A percentile compares a stretch with the other conserved stretches of the same genome.
Conservation (phyloP, 2,797 vertebrate species). For the Hoplostethus mediterraneus region DNA sequence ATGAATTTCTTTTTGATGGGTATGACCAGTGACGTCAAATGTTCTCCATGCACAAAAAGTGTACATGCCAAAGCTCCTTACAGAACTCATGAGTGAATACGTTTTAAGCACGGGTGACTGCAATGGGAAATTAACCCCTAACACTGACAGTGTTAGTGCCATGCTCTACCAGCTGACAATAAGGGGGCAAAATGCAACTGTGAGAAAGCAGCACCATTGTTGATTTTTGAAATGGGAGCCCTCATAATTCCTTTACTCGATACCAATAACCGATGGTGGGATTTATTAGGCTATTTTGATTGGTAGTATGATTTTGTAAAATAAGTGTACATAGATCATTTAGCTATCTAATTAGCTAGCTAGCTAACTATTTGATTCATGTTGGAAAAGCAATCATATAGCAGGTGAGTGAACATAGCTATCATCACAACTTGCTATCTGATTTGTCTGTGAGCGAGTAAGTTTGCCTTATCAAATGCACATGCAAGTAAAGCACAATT, state of each 20-base stretch:
- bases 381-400: not conserved
- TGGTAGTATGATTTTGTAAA: not conserved
- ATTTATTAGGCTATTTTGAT: not conserved
- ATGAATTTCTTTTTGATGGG: not conserved
- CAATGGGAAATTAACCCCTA: too few relatives aligned
- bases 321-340: slow-evolving; percentile 7
- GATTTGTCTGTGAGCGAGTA: slow-evolving; percentile 11
- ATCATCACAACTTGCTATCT: slow-evolving; percentile 21
- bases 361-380: slow-evolving; percentile 4
- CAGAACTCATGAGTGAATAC: slow-evolving; percentile 7
- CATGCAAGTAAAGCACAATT: slow-evolving; percentile 28
- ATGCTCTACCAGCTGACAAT: too few relatives aligned
- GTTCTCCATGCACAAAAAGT: slow-evolving; percentile 19
- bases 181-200: not conserved
- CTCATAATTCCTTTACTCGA: not conserved
- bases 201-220: not conserved
- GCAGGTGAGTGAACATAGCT: not conserved
- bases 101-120: not conserved
- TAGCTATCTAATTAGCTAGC: slow-evolving; percentile 14
- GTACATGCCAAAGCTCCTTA: not conserved
- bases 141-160: too few relatives aligned
- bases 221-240: not conserved
- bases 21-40: slow-evolving; percentile 3
- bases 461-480: slow-evolving; percentile 25
- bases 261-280: not conserved